A percentile compares a stretch with the other conserved stretches of the same genome.
Conservation (phyloP, 2,888 invertebrate genomes). For the Pegoplata infirma region DNA sequence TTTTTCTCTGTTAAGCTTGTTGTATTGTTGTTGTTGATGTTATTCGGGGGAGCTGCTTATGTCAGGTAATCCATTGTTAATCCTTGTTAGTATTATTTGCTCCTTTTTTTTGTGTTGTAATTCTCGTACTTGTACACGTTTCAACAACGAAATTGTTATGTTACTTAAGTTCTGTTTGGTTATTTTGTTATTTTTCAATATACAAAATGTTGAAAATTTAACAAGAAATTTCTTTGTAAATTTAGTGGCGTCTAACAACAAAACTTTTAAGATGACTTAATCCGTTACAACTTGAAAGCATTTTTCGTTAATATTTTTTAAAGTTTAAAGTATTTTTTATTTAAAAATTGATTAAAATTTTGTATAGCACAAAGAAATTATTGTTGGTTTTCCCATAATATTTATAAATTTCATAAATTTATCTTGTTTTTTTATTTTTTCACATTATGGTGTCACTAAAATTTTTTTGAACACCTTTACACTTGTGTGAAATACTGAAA, state of each 20-base stretch:
- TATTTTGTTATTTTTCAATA: slow-evolving; percentile 20
- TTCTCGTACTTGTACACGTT: slow-evolving; percentile 45
- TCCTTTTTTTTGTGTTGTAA: slow-evolving; percentile 38
- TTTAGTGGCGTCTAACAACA: slow-evolving; percentile 29
- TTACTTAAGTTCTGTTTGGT: slow-evolving; percentile 1
- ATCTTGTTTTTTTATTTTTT: slow-evolving; percentile 23
- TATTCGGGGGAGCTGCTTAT: slow-evolving; percentile 50
- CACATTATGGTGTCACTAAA: slow-evolving; percentile 13
- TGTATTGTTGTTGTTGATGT: slow-evolving; percentile 11
- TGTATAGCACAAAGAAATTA: neutral
- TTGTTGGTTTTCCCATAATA: neutral
- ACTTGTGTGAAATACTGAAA: neutral
- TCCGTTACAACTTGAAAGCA: slow-evolving; percentile 12
- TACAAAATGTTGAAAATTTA: slow-evolving; percentile 20
- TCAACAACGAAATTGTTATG: slow-evolving; percentile 47
- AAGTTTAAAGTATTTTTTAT: neutral
- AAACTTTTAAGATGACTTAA: slow-evolving; percentile 44
- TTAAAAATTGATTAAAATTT: neutral
- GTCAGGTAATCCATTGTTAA: slow-evolving; percentile 67
- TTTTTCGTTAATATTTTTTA: slow-evolving; percentile 3
- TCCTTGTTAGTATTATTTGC: slow-evolving; percentile 63
- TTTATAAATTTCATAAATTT: slow-evolving; percentile 2
- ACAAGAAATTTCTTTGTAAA: slow-evolving; percentile 20
- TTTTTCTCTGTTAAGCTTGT: slow-evolving; percentile 24
- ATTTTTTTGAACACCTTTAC: neutral